Evolutionary conservation across 1,140 invertebrate genomes (phyloP).

Genomic region (Macrobrachium rosenbergii): DNA sequence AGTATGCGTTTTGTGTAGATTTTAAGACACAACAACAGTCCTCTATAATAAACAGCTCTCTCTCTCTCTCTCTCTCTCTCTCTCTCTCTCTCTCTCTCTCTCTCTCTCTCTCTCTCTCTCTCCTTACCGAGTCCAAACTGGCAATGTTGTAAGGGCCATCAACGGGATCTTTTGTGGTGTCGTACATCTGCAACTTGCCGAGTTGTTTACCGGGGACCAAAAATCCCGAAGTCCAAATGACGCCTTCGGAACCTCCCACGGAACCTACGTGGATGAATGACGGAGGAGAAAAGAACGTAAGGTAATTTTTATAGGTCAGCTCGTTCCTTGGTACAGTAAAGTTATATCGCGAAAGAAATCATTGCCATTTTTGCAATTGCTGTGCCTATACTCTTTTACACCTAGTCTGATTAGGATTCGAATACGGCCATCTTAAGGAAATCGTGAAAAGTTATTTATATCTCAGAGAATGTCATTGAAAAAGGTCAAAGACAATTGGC

Average conservation of each 20-base stretch:
- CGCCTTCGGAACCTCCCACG: slow-evolving; percentile 67
- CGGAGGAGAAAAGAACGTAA: too few relatives aligned
- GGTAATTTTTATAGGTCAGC: background rate
- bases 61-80: slow-evolving; percentile 8
- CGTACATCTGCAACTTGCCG: slow-evolving; percentile 70
- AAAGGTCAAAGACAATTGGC: too few relatives aligned
- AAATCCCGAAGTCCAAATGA: slow-evolving; percentile 70
- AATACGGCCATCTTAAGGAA: too few relatives aligned
- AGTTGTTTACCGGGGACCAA: slow-evolving; percentile 70
- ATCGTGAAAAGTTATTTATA: too few relatives aligned
- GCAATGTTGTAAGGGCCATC: slow-evolving; percentile 68
- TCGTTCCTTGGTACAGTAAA: too few relatives aligned
- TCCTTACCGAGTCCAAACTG: background rate
- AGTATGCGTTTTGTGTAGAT: background rate
- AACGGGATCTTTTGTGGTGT: slow-evolving; percentile 62
- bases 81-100: slow-evolving; percentile 3
- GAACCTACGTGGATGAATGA: slow-evolving; percentile 29
- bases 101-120: slow-evolving; percentile 3
- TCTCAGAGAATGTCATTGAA: too few relatives aligned
- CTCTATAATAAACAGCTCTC: background rate
- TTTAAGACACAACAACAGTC: background rate
- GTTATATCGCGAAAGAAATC: background rate
- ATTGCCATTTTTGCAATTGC: too few relatives aligned
- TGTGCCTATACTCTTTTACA: too few relatives aligned
- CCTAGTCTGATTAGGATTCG: too few relatives aligned